These are phyloP conservation scores for Battus philenor DNA, from an alignment of 1,140 invertebrate species.

Conservation along the genomic window DNA sequence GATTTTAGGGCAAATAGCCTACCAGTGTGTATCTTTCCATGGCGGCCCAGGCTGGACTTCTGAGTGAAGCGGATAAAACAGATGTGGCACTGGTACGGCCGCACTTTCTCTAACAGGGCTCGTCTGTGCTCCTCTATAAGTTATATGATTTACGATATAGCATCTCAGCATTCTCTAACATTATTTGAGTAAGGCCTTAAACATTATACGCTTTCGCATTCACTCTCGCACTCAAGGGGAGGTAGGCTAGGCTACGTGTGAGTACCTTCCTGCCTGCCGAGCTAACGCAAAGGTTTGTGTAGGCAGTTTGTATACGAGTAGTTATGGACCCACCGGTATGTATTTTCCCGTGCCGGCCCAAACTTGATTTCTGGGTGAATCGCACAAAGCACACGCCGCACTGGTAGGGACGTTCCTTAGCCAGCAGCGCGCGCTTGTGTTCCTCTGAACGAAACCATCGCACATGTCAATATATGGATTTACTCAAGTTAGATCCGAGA, in stretches of 20 bases:
- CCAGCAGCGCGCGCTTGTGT: slow-evolving; percentile 61
- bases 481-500: slow-evolving; percentile 18
- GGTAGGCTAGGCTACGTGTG: slow-evolving; percentile 45
- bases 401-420: slow-evolving; percentile 76
- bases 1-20: slow-evolving; percentile 74
- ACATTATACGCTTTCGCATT: slow-evolving; percentile 32
- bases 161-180: slow-evolving; percentile 53
- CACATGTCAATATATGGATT: slow-evolving; percentile 31
- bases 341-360: slow-evolving; percentile 63
- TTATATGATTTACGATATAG: slow-evolving; percentile 72
- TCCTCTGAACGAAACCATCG: slow-evolving; percentile 55
- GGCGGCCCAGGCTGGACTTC: slow-evolving; percentile 77
- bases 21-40: slow-evolving; percentile 77
- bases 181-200: slow-evolving; percentile 43
- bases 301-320: slow-evolving; percentile 27
- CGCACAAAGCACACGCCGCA: slow-evolving; percentile 72
- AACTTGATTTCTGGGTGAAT: slow-evolving; percentile 71
- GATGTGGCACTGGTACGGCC: slow-evolving; percentile 79
- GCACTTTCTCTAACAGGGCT: slow-evolving; percentile 78
- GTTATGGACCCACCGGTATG: slow-evolving; percentile 56
- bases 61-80: slow-evolving; percentile 80
- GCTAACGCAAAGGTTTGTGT: slow-evolving; percentile 42
- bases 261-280: slow-evolving; percentile 57
- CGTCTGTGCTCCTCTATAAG: slow-evolving; percentile 77
- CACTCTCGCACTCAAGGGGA: slow-evolving; percentile 65